Percentiles rank a stretch among this genome's conserved stretches.
These are phyloP conservation scores for Eumeta japonica DNA, from an alignment of 1,140 invertebrate genomes.

Conservation along the genomic window DNA sequence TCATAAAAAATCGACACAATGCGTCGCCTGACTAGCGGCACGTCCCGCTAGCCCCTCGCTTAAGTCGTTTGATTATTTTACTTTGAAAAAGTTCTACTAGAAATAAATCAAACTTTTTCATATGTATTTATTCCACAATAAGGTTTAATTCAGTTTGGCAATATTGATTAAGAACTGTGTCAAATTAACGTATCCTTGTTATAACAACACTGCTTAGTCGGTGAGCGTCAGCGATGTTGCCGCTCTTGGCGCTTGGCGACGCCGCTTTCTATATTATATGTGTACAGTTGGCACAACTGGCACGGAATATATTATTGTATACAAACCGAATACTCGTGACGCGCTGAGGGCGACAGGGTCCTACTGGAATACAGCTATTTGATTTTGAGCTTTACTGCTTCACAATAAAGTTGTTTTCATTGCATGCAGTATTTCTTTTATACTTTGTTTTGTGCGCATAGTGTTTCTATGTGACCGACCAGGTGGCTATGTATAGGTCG, in stretches of 20 bases:
- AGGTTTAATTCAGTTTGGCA: too few species aligned
- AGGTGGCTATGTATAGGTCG: slow-evolving; percentile 56
- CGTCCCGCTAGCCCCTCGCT: slow-evolving; percentile 49
- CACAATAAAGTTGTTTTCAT: slow-evolving; percentile 26
- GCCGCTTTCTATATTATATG: slow-evolving; percentile 48
- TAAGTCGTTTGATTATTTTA: slow-evolving; percentile 12
- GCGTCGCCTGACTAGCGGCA: slow-evolving; percentile 33
- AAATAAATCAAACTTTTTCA: too few species aligned
- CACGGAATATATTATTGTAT: slow-evolving; percentile 57
- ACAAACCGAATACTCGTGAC: slow-evolving; percentile 53
- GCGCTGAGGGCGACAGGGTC: slow-evolving; percentile 44
- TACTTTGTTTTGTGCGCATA: too few species aligned
- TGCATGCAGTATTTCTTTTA: too few species aligned
- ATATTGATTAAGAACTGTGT: too few species aligned
- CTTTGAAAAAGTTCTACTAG: slow-evolving; percentile 24
- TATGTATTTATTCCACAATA: too few species aligned
- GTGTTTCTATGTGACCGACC: slow-evolving; percentile 54
- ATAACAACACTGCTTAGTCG: too few species aligned
- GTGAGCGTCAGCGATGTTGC: slow-evolving; percentile 54
- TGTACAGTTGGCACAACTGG: slow-evolving; percentile 49
- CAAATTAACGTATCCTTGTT: too few species aligned
- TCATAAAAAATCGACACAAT: slow-evolving; percentile 50
- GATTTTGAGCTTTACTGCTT: slow-evolving; percentile 25
- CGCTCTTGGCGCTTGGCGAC: slow-evolving; percentile 35
- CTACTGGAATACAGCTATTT: slow-evolving; percentile 18